Base-by-base conservation (phyloP, 2,113 vertebrate genomes). In the Illadopsis cleaveri region DNA sequence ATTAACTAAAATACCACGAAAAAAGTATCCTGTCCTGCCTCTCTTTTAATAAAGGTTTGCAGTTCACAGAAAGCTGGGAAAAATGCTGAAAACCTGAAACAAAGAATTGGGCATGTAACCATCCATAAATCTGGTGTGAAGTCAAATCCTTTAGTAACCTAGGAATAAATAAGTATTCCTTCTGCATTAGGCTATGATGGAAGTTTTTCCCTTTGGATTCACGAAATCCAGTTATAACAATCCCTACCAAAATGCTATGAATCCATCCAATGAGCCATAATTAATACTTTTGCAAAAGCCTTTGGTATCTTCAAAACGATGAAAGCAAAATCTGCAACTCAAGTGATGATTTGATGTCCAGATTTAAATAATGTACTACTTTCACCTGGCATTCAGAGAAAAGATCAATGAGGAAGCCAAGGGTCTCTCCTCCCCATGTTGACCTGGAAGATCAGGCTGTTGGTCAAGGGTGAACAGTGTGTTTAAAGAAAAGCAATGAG, bases 21-120 rank as follows among this genome's bases (percentile, higher is more conserved):
- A 50, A 90, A 75, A 62, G 40, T 23, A 27, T 16, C 12, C 25
- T 6, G 0, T 35, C 30, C 42, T 82, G 18, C 21, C 11, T 44
- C 24, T 60, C 30, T 72, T 38, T 70, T 17, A 62, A 42, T 42
- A 31, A 61, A 65, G 7, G 10, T 27, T 45, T 81, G 18, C 6
- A 37, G 15, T 11, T 54, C 42, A 37, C 11, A 83, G 7, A 68
- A 78, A 38, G 14, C 12, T 40, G 19, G 7, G 5, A 10, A 57
- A 70, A 47, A 4, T 8, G 16, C 22, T 78, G 30, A 71, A 38
- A 70, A 47, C 9, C 5, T 33, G 27, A 40, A 57, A 15, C 4
- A 5, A 76, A 79, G 38, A 75, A 38, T 0, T 37, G 13, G 10
- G 28, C 14, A 13, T 1, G 2, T 13, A 86, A 42, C 9, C 33